Evolutionary conservation across 2,113 vertebrate genomes (phyloP).

Genomic region (Centrocercus urophasianus): DNA sequence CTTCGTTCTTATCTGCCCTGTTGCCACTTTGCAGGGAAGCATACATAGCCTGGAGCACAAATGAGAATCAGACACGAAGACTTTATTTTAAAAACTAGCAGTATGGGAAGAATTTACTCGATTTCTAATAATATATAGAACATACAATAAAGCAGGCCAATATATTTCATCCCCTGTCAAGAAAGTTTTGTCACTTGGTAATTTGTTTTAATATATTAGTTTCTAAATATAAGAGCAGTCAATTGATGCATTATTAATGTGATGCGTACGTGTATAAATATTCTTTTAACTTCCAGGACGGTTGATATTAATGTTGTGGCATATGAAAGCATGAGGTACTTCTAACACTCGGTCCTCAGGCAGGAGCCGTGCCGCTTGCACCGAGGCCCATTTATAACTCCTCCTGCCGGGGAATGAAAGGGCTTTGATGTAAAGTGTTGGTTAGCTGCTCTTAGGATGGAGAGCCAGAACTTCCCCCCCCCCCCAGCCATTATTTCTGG

Average conservation of each 20-base stretch:
- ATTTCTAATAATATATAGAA: constrained; percentile 32
- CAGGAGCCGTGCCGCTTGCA: background rate
- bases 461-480: background rate
- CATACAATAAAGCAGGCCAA: constrained; percentile 21
- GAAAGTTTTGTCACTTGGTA: constrained; percentile 54
- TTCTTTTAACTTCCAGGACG: constrained; percentile 41
- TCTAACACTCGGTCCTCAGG: background rate
- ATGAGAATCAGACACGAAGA: background rate
- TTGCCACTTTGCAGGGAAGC: background rate
- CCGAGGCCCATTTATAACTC: constrained; percentile 60
- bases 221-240: constrained; percentile 37
- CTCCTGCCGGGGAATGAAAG: background rate
- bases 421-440: constrained; percentile 27
- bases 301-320: constrained; percentile 52
- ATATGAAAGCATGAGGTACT: background rate
- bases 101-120: constrained; percentile 18
- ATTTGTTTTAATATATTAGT: constrained; percentile 65
- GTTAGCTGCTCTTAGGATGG: constrained; percentile 36
- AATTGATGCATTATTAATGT: constrained; percentile 49
- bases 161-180: constrained; percentile 36
- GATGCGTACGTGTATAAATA: constrained; percentile 49
- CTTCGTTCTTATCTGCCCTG: background rate
- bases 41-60: background rate
- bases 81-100: background rate
- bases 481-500: background rate